phyloP scores from a whole-genome alignment of 2,113 vertebrate species.

The Trochalopteron elliotii region DNA sequence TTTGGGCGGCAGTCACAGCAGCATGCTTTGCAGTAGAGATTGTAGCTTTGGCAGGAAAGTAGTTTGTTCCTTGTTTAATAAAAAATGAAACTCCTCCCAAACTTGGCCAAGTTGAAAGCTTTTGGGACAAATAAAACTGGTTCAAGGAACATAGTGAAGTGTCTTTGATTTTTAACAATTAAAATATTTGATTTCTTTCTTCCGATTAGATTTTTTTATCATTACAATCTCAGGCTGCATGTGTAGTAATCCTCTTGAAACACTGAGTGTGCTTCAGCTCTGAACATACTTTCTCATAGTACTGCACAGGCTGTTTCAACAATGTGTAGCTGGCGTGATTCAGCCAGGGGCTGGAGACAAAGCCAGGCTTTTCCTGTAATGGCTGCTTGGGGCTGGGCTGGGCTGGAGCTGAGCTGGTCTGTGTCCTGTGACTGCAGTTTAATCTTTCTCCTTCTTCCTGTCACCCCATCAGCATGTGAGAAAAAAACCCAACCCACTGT shows the following conservation, averaged over 20 bases:
- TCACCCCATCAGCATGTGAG: background rate
- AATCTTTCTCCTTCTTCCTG: background rate
- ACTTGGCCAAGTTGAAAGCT: background rate
- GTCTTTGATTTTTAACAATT: background rate
- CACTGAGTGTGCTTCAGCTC: background rate
- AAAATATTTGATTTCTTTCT: background rate
- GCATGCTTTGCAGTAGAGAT: background rate
- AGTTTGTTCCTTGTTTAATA: constrained; percentile 16
- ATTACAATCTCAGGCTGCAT: background rate
- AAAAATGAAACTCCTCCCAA: background rate
- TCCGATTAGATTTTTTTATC: background rate
- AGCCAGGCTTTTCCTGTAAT: constrained; percentile 59
- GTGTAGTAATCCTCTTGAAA: background rate
- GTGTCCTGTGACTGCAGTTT: background rate
- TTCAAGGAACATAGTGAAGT: background rate
- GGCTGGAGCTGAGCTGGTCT: constrained; percentile 13
- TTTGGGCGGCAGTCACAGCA: background rate
- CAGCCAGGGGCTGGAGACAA: constrained; percentile 38
- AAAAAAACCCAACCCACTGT: background rate
- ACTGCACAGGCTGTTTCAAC: background rate
- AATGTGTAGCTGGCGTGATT: background rate
- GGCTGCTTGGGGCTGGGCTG: constrained; percentile 40
- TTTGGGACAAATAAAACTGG: constrained; percentile 7
- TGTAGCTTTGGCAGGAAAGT: background rate
- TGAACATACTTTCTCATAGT: background rate